Evolutionary conservation across 2,113 vertebrate genomes (phyloP).

Genomic region (Promerops cafer): DNA sequence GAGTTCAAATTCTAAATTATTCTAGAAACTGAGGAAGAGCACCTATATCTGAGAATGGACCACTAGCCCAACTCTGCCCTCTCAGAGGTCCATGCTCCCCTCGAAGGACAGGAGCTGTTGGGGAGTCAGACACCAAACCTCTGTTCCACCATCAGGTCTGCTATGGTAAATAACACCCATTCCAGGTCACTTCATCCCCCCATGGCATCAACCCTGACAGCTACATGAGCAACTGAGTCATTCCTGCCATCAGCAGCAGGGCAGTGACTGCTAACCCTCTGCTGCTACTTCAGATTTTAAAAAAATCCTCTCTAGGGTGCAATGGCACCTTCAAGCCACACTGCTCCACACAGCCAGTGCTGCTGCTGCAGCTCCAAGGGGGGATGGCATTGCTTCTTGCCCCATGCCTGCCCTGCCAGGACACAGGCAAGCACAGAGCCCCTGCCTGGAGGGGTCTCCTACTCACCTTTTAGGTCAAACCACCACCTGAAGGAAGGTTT

Average conservation of each 20-base stretch:
- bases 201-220: neutral
- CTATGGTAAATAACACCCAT: rapidly evolving
- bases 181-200: neutral
- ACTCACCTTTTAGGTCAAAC: constrained; percentile 86
- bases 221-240: neutral
- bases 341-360: neutral
- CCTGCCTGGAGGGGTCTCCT: neutral
- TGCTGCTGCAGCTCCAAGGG: neutral
- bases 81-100: neutral
- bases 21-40: neutral
- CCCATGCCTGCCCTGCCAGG: neutral
- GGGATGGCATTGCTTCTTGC: neutral
- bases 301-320: neutral
- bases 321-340: neutral
- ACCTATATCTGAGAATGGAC: neutral
- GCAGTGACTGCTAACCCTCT: neutral
- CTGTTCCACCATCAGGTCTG: neutral
- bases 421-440: neutral
- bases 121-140: neutral
- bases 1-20: neutral
- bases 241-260: neutral
- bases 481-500: constrained; percentile 92
- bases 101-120: neutral
- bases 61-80: neutral
- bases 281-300: neutral